Conservation (phyloP, 64 coral and sea anemone species). For the Orbicella faveolata region DNA sequence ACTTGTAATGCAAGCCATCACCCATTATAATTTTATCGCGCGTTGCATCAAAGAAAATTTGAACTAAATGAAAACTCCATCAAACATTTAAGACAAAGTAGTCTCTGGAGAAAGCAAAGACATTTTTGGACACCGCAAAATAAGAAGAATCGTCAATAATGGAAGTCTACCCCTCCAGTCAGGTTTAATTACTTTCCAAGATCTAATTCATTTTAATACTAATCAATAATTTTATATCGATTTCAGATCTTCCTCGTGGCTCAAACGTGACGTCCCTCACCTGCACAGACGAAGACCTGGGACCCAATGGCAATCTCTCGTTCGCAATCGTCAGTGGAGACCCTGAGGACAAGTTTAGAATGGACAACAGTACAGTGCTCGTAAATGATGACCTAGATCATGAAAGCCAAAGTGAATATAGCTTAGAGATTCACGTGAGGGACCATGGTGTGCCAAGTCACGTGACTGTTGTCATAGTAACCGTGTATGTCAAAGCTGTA, state of each 20-base stretch:
- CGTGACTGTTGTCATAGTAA: constrained; percentile 57
- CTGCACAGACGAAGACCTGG: constrained; percentile 54
- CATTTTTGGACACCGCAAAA: too few relatives aligned
- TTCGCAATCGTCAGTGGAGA: constrained; percentile 42
- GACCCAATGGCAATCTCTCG: constrained; percentile 45
- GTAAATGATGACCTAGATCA: constrained; percentile 34
- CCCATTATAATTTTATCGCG: too few relatives aligned
- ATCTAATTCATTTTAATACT: background rate
- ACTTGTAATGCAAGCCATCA: too few relatives aligned
- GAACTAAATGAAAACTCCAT: too few relatives aligned
- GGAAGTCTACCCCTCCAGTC: too few relatives aligned
- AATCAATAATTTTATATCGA: background rate
- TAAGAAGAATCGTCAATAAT: too few relatives aligned
- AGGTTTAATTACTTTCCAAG: background rate
- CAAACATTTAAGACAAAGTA: too few relatives aligned
- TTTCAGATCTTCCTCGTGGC: constrained; percentile 1
- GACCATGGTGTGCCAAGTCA: constrained; percentile 26
- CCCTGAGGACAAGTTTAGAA: constrained; percentile 37
- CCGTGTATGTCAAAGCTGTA: constrained; percentile 28
- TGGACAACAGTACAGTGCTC: constrained; percentile 32
- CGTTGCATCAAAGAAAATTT: too few relatives aligned
- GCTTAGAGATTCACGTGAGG: constrained; percentile 37
- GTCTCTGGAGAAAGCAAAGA: too few relatives aligned
- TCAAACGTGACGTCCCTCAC: constrained; percentile 35
- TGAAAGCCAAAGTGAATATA: constrained; percentile 36